phyloP scores from a whole-genome alignment of 2,797 vertebrate genomes.

The Sebastes glaucus region DNA sequence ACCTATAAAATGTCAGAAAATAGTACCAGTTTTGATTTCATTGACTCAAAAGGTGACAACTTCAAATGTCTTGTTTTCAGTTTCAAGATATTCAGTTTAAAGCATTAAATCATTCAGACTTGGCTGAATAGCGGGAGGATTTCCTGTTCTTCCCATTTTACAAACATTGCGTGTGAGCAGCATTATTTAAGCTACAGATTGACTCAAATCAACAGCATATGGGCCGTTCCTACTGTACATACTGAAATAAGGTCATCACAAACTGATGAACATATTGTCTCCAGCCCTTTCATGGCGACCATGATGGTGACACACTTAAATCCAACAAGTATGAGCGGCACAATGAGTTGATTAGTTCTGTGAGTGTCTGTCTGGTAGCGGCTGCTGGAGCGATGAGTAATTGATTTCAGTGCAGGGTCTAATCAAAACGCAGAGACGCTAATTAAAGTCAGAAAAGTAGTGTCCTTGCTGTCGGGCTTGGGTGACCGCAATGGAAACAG shows the following conservation, averaged over 20 bases:
- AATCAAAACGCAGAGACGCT: conserved; percentile 63
- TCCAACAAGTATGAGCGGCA: conserved; percentile 5
- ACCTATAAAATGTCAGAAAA: neutral
- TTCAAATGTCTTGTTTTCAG: neutral
- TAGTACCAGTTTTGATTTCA: neutral
- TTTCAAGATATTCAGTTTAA: neutral
- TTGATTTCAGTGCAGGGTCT: conserved; percentile 70
- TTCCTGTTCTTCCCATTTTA: neutral
- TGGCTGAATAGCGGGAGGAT: neutral
- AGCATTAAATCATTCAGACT: neutral
- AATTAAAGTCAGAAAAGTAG: conserved; percentile 69
- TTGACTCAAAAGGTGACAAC: neutral
- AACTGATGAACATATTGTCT: neutral
- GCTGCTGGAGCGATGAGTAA: conserved; percentile 55
- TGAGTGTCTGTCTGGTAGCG: conserved; percentile 17
- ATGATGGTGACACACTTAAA: conserved; percentile 41
- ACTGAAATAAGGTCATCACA: conserved; percentile 10
- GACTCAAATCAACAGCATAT: neutral
- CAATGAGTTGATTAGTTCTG: conserved; percentile 42
- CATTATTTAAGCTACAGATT: neutral
- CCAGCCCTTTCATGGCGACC: neutral
- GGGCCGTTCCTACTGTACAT: neutral
- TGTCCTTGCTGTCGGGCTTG: conserved; percentile 69
- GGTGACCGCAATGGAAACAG: conserved; percentile 55
- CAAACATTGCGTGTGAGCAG: neutral